These are phyloP conservation scores for Empis stercorea DNA, from an alignment of 2,888 invertebrate genomes.

Conservation along the genomic window DNA sequence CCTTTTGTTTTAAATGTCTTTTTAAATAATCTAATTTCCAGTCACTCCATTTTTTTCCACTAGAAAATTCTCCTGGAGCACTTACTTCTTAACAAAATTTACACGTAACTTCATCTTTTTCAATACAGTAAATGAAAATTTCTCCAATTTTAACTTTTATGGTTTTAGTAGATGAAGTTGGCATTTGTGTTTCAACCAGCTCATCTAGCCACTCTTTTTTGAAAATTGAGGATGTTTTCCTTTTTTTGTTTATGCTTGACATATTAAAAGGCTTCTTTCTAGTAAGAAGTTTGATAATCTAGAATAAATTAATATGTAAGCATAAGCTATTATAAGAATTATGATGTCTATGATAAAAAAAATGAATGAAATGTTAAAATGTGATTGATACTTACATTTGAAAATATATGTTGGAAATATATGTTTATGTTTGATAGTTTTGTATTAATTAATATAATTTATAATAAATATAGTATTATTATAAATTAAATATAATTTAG, in stretches of 20 bases:
- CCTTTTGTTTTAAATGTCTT: no score
- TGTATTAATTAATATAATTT: background rate
- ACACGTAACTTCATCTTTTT: slow-evolving; percentile 1
- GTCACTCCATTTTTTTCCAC: background rate
- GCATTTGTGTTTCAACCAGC: background rate
- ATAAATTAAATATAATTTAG: no score
- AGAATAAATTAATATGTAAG: background rate
- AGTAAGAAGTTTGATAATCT: background rate
- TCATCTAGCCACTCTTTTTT: background rate
- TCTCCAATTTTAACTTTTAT: background rate
- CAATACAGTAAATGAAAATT: slow-evolving; percentile 1
- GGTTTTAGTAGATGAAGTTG: background rate
- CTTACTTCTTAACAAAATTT: slow-evolving; percentile 1
- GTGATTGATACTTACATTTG: background rate
- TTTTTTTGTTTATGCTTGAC: background rate
- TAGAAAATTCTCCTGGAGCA: slow-evolving; percentile 1
- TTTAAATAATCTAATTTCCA: background rate
- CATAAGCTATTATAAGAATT: background rate
- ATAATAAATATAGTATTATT: background rate
- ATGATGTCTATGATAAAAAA: background rate
- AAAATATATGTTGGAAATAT: no score
- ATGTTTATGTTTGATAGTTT: background rate
- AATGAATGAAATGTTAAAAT: background rate
- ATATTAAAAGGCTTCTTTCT: background rate
- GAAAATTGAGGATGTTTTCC: background rate